Evolutionary conservation across 2,797 vertebrate genomes (phyloP), one percentile per base, ranked within the genome.

Genomic region (Rhabdomys pumilio): DNA sequence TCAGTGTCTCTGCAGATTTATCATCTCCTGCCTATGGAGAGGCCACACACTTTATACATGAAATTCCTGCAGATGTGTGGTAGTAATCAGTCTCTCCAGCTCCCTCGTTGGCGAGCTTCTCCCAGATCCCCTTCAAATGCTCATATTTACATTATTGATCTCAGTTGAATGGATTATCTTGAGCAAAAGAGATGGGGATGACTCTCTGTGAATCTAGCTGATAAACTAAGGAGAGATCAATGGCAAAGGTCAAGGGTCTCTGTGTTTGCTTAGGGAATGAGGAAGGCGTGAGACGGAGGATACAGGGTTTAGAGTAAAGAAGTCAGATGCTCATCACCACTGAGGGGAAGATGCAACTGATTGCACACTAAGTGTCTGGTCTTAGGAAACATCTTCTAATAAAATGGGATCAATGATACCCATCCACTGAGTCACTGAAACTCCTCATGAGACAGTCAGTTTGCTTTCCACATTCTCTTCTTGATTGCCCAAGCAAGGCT

Each of bases 211-310:
- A 98, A 97, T 98, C 98, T 93, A 96, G 97, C 97, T 73, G 85
- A 98, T 98, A 98, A 98, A 98, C 94, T 87, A 97, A 98, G 96
- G 98, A 89, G 15, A 26, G 98, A 98, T 99, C 98, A 97, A 98
- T 99, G 98, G 86, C 26, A 97, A 97, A 98, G 99, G 98, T 98
- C 98, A 98, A 98, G 98, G 98, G 98, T 98, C 98, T 98, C 95
- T 93, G 93, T 86, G 97, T 98, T 98, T 98, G 93, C 63, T 88
- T 92, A 96, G 97, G 96, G 98, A 98, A 98, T 98, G 97, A 98
- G 98, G 98, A 98, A 97, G 83, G 94, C 98, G 98, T 97, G 96
- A 98, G 97, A 98, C 97, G 98, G 97, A 97, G 97, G 97, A 98
- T 98, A 98, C 98, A 98, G 96, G 98, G 98, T 98, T 97, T 94